Evolutionary conservation across 2,797 vertebrate species (phyloP).

Genomic region (Petrocephalus schoutedeni): DNA sequence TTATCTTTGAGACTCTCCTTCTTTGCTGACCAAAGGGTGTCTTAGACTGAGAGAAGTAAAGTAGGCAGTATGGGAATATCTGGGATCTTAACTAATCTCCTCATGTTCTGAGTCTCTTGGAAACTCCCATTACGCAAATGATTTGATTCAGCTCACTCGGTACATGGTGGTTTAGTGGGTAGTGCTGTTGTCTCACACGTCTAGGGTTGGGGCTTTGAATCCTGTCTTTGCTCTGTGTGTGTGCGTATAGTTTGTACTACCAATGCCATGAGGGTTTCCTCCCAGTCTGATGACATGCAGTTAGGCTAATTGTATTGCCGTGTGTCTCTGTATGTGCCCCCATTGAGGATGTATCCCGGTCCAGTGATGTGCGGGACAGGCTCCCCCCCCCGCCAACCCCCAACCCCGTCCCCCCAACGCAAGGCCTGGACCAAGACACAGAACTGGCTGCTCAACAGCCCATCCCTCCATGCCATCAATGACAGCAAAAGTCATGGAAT

Average conservation of each 20-base stretch:
- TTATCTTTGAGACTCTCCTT: constrained; percentile 16
- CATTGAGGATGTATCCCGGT: not conserved
- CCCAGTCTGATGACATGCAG: not conserved
- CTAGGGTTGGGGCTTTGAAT: not conserved
- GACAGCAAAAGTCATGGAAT: not conserved
- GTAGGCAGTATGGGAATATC: not conserved
- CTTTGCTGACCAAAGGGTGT: constrained; percentile 4
- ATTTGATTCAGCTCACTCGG: not conserved
- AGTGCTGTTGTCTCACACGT: not conserved
- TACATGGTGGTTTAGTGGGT: not conserved
- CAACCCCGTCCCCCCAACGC: not conserved
- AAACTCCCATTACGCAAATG: not conserved
- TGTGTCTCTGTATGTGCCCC: not conserved
- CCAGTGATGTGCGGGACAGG: not conserved
- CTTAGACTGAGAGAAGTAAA: not conserved
- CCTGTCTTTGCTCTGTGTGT: not conserved
- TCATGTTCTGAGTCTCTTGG: not conserved
- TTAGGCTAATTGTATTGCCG: not conserved
- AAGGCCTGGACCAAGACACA: not conserved
- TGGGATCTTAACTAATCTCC: not conserved
- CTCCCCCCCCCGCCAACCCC: not conserved
- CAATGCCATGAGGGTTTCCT: not conserved
- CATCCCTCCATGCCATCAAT: not conserved
- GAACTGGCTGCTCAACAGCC: not conserved
- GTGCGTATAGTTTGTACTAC: not conserved